Base-by-base conservation (phyloP, 64 coral and sea anemone genomes). In the Trachythela sp. region DNA sequence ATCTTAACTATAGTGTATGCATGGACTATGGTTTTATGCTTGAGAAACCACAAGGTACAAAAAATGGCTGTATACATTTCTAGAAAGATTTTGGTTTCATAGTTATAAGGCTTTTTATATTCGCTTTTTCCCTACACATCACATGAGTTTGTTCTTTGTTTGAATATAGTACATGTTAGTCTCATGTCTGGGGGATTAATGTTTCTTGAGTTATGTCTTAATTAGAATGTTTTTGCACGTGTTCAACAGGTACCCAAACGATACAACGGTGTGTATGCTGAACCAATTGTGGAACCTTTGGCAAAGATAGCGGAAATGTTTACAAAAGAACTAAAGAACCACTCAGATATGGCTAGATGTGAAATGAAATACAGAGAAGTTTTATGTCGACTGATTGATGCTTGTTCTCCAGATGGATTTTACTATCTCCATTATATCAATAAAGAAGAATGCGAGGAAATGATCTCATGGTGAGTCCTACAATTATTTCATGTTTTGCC, bases 351-450 rank as follows among this genome's bases (percentile, higher is more conserved):
- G 17, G 56, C 56, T 8, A 64, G 4, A n/a, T 64, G 56, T 26
- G 56, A 64, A 27, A 64, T 64, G 56, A 64, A 64, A 26, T 64
- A 64, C 56, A 64, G 56, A 64, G 56, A 64, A 64, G 56, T 64
- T 64, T 64, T 64, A 64, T 64, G 56, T 64, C 56, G 56, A 26
- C 17, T 64, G 56, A 22, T 64, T 6, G 56, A 64, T 64, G 56
- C 56, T 64, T 64, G 56, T 64, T 64, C 56, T 26, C 26, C 56
- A 1, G 56, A 64, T 64, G 24, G 56, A 18, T 64, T 64, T 24
- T 20, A 64, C 1, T 64, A 64, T 27, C 56, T 64, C 20, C 56
- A 64, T 8, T 64, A n/a, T 64, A 64, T 64, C 56, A 64, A 27
- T 64, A 26, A 64, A 6, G 24, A 64, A 64, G 56, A 64, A 24